phyloP scores from a whole-genome alignment of 1,140 invertebrate species.

The Aphis craccivora region DNA sequence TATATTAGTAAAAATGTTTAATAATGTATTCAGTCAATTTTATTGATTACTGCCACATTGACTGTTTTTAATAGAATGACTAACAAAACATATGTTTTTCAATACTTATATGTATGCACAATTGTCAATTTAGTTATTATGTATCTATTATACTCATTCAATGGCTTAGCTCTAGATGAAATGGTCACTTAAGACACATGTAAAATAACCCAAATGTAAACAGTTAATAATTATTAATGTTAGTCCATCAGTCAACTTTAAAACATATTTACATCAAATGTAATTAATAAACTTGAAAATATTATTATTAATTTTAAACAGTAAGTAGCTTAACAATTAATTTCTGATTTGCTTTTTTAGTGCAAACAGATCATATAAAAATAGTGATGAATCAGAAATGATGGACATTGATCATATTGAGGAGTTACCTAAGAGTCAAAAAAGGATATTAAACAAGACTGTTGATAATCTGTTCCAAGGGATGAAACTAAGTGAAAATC shows the following conservation, averaged over 20 bases:
- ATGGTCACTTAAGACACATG: not conserved
- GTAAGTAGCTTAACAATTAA: not conserved
- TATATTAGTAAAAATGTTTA: not conserved
- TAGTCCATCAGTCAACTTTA: not conserved
- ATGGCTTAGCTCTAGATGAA: not conserved
- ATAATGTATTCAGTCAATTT: not conserved
- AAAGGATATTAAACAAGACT: not conserved
- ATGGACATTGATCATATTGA: constrained; percentile 31
- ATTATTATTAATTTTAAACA: not conserved
- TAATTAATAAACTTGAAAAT: not conserved
- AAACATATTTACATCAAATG: not conserved
- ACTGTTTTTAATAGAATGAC: not conserved
- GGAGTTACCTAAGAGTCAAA: not conserved
- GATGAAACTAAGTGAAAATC: constrained; percentile 34
- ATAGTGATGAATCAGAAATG: constrained; percentile 42
- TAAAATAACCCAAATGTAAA: not conserved
- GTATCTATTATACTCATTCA: not conserved
- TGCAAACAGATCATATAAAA: constrained; percentile 30
- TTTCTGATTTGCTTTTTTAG: constrained; percentile 28
- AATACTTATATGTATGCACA: too few species aligned
- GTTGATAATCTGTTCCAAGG: constrained; percentile 27
- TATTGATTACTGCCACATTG: not conserved
- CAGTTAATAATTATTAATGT: not conserved
- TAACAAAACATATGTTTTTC: too few species aligned
- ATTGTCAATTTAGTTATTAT: not conserved